A percentile compares a stretch with the other conserved stretches of the same genome.
Conservation (phyloP, 2,888 invertebrate species). For the Ethmia dodecea region DNA sequence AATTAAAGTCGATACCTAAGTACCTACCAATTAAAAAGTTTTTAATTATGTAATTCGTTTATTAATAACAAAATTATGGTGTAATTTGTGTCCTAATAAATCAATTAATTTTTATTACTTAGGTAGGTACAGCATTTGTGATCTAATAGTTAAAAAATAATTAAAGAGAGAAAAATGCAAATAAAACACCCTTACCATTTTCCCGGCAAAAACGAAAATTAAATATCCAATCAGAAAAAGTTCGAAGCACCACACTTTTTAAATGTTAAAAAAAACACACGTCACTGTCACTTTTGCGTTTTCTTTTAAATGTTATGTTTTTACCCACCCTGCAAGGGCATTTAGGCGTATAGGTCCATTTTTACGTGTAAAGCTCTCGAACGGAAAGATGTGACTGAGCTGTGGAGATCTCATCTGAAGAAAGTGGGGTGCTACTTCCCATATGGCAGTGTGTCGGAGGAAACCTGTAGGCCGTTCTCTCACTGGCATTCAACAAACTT, state of each 20-base stretch:
- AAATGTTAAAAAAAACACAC: slow-evolving; percentile 22
- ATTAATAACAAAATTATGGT: too few relatives aligned
- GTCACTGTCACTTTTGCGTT: slow-evolving; percentile 33
- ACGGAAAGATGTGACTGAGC: slow-evolving; percentile 26
- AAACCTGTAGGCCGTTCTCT: slow-evolving; percentile 17
- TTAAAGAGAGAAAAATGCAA: too few relatives aligned
- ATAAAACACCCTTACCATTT: slow-evolving; percentile 28
- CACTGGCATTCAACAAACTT: not conserved
- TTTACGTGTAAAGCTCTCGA: slow-evolving; percentile 26
- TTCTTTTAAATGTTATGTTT: slow-evolving; percentile 13
- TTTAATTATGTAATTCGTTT: too few relatives aligned
- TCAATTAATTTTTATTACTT: too few relatives aligned
- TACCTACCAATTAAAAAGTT: too few relatives aligned
- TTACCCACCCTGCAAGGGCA: slow-evolving; percentile 22
- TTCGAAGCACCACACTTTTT: slow-evolving; percentile 13
- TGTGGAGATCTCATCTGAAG: slow-evolving; percentile 33
- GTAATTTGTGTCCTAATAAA: too few relatives aligned
- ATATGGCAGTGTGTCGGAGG: slow-evolving; percentile 26
- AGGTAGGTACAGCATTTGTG: too few relatives aligned
- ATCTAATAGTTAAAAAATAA: too few relatives aligned
- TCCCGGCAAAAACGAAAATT: slow-evolving; percentile 19
- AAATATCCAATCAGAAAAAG: slow-evolving; percentile 30
- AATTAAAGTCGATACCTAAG: too few relatives aligned
- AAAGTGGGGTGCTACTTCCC: slow-evolving; percentile 51
- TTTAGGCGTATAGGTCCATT: slow-evolving; percentile 24